Evolutionary conservation across 2,797 vertebrate species (phyloP).

Genomic region (Squalus acanthias): DNA sequence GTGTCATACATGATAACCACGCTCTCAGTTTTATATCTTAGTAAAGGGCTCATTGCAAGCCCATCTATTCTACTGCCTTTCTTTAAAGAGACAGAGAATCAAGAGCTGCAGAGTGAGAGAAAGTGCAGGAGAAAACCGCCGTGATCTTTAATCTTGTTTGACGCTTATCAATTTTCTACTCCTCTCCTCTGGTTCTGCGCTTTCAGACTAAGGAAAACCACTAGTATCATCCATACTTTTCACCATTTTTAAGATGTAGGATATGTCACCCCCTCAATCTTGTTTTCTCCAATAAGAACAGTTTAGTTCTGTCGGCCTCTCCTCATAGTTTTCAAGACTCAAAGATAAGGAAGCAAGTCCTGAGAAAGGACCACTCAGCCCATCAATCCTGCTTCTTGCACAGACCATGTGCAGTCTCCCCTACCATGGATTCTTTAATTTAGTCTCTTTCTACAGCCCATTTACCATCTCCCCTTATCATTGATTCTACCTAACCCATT

Average conservation of each 20-base stretch:
- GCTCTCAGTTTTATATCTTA: neutral
- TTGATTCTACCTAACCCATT: neutral
- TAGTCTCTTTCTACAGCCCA: neutral
- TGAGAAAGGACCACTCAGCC: neutral
- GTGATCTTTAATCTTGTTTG: neutral
- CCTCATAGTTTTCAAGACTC: neutral
- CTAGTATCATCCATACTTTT: neutral
- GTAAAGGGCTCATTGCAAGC: neutral
- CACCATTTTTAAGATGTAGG: neutral
- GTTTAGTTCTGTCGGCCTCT: neutral
- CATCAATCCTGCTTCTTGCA: neutral
- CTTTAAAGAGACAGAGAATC: neutral
- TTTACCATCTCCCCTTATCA: neutral
- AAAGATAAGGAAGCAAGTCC: neutral
- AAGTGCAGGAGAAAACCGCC: neutral
- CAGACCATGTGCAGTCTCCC: too few species aligned
- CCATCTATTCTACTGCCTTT: neutral
- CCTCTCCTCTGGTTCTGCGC: neutral
- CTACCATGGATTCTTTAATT: neutral
- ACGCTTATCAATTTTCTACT: neutral
- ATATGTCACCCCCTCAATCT: neutral
- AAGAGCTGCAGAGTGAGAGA: neutral
- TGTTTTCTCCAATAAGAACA: neutral
- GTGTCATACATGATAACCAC: neutral
- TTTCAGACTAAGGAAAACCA: neutral